A percentile compares a stretch with the other conserved stretches of the same genome.
These are phyloP conservation scores for Mactra quadrangularis DNA, from an alignment of 1,140 invertebrate genomes.

Conservation along the genomic window DNA sequence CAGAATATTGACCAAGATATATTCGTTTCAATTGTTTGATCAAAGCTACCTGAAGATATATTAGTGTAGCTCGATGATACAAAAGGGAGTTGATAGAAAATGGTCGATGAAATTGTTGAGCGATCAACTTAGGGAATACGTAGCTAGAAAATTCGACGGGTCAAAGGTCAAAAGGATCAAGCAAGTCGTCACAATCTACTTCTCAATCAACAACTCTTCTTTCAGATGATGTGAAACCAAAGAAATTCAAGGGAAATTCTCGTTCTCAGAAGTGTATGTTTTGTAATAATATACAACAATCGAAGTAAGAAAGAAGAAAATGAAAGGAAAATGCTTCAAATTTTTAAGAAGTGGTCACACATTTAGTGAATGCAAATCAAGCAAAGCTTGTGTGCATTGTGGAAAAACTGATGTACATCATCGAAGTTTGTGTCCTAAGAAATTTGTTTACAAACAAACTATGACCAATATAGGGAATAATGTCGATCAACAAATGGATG, in stretches of 20 bases:
- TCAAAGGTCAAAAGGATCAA: too few relatives aligned
- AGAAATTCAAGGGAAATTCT: too few relatives aligned
- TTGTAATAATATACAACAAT: slow-evolving; percentile 31
- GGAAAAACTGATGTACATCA: slow-evolving; percentile 28
- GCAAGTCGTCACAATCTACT: too few relatives aligned
- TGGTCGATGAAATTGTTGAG: slow-evolving; percentile 2
- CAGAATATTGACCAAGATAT: slow-evolving; percentile 30
- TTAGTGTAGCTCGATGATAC: slow-evolving; percentile 15
- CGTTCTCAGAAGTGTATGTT: too few relatives aligned
- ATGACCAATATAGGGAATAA: slow-evolving; percentile 3
- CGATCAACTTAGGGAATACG: slow-evolving; percentile 4
- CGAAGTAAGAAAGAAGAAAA: background rate
- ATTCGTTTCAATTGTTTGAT: slow-evolving; percentile 10
- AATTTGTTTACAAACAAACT: background rate
- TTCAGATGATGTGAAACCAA: too few relatives aligned
- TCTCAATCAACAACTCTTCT: too few relatives aligned
- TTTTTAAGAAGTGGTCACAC: slow-evolving; percentile 8
- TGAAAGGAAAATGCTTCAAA: too few relatives aligned
- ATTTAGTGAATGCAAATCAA: background rate
- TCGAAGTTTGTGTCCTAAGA: slow-evolving; percentile 35
- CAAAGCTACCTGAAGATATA: slow-evolving; percentile 11
- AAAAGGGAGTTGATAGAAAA: slow-evolving; percentile 1
- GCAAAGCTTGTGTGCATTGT: slow-evolving; percentile 23
- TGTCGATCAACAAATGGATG: background rate
- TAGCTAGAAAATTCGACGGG: slow-evolving; percentile 14